phyloP scores from a whole-genome alignment of 2,797 vertebrate genomes.

The Manis crassicaudata region DNA sequence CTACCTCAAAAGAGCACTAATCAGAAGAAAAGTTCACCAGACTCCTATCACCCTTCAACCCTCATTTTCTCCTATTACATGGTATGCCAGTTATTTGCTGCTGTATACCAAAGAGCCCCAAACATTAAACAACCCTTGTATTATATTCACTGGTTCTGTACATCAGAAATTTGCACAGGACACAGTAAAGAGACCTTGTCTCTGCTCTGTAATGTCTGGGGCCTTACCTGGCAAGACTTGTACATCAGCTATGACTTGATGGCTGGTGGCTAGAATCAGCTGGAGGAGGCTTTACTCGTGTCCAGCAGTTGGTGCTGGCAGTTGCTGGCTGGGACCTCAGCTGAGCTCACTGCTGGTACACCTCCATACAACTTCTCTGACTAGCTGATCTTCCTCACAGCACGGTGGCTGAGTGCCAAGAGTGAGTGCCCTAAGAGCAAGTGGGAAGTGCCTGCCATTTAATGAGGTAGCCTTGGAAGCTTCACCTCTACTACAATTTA shows the following conservation, averaged over 20 bases:
- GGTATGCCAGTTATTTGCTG: no score
- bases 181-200: not conserved
- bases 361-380: not conserved
- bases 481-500: not conserved
- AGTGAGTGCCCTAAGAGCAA: not conserved
- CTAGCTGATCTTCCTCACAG: not conserved
- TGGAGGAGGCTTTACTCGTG: not conserved
- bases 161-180: not conserved
- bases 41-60: not conserved
- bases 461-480: not conserved
- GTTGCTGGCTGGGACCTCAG: not conserved
- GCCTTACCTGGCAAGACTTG: not conserved
- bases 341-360: not conserved
- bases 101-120: not conserved
- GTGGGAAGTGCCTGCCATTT: not conserved
- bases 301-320: not conserved
- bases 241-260: fast-evolving
- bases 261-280: not conserved
- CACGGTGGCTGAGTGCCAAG: not conserved
- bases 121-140: not conserved
- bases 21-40: not conserved
- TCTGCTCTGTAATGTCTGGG: not conserved
- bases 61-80: not conserved
- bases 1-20: not conserved
- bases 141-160: not conserved